phyloP scores from a whole-genome alignment of 2,113 vertebrate species.

The Macquaria australasica region DNA sequence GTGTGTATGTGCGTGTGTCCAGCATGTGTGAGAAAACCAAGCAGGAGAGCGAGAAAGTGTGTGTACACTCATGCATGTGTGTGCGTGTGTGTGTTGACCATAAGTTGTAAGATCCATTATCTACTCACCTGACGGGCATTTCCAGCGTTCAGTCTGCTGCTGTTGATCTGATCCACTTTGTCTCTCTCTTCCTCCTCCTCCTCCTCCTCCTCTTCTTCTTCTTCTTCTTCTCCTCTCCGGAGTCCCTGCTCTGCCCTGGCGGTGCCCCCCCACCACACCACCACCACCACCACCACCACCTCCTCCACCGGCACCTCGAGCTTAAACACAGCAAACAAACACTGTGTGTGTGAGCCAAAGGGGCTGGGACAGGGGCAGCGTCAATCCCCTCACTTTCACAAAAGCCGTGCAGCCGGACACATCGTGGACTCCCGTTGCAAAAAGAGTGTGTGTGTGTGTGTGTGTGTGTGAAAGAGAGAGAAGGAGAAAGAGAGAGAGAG shows the following conservation, averaged over 20 bases:
- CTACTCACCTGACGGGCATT: conserved; percentile 87
- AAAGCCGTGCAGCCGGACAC: conserved; percentile 76
- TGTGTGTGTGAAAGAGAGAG: conserved; percentile 3
- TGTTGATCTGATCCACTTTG: conserved; percentile 77
- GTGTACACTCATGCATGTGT: conserved; percentile 19
- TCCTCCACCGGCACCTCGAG: conserved; percentile 56
- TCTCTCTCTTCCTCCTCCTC: conserved; percentile 65
- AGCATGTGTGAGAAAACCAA: neutral
- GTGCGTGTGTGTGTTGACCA: conserved; percentile 38
- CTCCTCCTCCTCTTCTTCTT: conserved; percentile 32
- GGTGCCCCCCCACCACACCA: conserved; percentile 66
- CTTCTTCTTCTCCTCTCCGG: conserved; percentile 48
- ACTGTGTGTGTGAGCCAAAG: conserved; percentile 71
- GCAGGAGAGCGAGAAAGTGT: neutral
- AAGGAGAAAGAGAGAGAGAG: neutral
- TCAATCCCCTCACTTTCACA: conserved; percentile 80
- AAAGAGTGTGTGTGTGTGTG: conserved; percentile 39
- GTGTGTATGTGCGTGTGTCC: neutral
- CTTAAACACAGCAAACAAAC: conserved; percentile 77
- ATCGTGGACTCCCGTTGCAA: conserved; percentile 67
- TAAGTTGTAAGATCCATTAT: conserved; percentile 68
- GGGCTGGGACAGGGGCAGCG: conserved; percentile 72
- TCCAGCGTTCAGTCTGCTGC: conserved; percentile 78
- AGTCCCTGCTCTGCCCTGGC: conserved; percentile 73
- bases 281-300: conserved; percentile 37